These are phyloP conservation scores for Nematopogon swammerdamellus DNA, from an alignment of 2,888 invertebrate species.

Conservation along the genomic window DNA sequence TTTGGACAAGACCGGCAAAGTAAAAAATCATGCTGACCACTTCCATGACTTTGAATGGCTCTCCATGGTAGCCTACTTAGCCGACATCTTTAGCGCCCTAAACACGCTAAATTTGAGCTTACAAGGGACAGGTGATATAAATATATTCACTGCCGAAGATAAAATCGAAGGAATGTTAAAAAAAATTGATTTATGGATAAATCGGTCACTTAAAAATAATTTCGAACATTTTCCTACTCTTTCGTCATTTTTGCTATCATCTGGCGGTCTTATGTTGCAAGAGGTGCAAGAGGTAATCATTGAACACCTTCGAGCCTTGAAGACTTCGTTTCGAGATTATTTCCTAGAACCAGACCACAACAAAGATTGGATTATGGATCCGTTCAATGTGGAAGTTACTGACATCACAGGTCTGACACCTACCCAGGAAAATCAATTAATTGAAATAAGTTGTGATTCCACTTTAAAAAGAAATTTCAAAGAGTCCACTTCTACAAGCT, in stretches of 20 bases:
- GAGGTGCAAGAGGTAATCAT: not conserved
- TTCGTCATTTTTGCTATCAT: not conserved
- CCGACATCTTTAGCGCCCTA: slow-evolving; percentile 2
- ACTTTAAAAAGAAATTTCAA: not conserved
- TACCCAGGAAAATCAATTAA: not conserved
- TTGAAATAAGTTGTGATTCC: not conserved
- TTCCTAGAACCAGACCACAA: not conserved
- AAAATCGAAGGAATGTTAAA: slow-evolving; percentile 7
- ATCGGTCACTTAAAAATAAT: not conserved
- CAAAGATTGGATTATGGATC: not conserved
- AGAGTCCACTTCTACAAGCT: not conserved
- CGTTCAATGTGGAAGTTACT: not conserved
- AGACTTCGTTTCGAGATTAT: not conserved
- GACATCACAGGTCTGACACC: not conserved
- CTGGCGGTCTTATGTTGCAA: not conserved
- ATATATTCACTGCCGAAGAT: slow-evolving; percentile 11
- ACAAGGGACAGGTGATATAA: slow-evolving; percentile 8
- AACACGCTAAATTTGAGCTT: slow-evolving; percentile 4
- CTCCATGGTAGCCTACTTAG: slow-evolving; percentile 1
- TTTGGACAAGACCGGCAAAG: not conserved
- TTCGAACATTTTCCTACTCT: slow-evolving; percentile 1
- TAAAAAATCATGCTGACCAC: slow-evolving; percentile 3
- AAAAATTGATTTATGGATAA: slow-evolving; percentile 3
- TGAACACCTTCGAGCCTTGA: too few relatives aligned
- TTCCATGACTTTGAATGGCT: slow-evolving; percentile 9